A percentile compares a stretch with the other conserved stretches of the same genome.
These are phyloP conservation scores for Craterocephalus amniculus DNA, from an alignment of 2,797 vertebrate species.

Conservation along the genomic window DNA sequence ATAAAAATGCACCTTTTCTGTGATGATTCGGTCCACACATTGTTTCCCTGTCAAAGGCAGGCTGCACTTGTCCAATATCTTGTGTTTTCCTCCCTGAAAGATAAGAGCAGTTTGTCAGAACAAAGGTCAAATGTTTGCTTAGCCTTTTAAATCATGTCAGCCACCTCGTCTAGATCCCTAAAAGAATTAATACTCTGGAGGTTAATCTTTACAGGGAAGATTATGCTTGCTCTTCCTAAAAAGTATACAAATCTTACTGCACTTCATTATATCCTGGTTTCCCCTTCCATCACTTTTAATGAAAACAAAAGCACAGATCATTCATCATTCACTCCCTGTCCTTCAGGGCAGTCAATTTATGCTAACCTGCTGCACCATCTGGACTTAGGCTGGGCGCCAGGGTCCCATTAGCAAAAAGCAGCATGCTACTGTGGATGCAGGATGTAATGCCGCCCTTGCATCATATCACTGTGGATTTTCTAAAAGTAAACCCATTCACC, in stretches of 20 bases:
- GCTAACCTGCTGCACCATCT: slow-evolving; percentile 78
- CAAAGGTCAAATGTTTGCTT: neutral
- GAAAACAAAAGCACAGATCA: slow-evolving; percentile 21
- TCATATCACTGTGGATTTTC: slow-evolving; percentile 46
- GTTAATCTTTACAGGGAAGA: slow-evolving; percentile 12
- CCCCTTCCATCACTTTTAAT: slow-evolving; percentile 19
- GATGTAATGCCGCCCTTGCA: slow-evolving; percentile 62
- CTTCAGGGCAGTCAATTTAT: slow-evolving; percentile 62
- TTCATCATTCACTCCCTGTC: slow-evolving; percentile 21
- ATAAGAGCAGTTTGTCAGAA: slow-evolving; percentile 20
- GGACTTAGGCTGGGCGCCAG: slow-evolving; percentile 64
- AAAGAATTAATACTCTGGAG: neutral
- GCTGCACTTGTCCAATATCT: slow-evolving; percentile 94
- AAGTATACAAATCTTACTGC: slow-evolving; percentile 9
- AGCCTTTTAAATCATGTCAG: neutral
- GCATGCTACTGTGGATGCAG: slow-evolving; percentile 53
- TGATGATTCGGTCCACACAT: slow-evolving; percentile 97
- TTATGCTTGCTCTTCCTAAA: slow-evolving; percentile 18
- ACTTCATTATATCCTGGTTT: slow-evolving; percentile 22
- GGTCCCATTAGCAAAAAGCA: slow-evolving; percentile 62
- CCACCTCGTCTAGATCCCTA: neutral
- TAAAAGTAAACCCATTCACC: slow-evolving; percentile 51
- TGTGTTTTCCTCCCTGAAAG: slow-evolving; percentile 91
- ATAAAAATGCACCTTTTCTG: slow-evolving; percentile 90
- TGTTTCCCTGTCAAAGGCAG: slow-evolving; percentile 95